Evolutionary conservation across 30 jellyfish, hydroid and myxozoan species (phyloP), one percentile per base, ranked within the genome.

Genomic region (Aurelia sp.): DNA sequence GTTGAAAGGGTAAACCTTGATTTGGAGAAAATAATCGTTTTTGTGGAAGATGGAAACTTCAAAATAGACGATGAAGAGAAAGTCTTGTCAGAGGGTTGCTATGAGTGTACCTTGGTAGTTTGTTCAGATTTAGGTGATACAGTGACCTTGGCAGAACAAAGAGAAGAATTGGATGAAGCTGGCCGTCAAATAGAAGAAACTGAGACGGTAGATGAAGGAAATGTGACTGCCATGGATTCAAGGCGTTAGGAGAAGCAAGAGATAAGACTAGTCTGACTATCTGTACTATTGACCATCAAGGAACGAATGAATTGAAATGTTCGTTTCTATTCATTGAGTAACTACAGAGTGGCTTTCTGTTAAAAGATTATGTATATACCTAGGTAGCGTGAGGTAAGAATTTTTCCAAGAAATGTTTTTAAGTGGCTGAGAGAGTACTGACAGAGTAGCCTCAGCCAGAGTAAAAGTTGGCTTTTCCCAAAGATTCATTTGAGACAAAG

Each of bases 171-270:
- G 8, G 9, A 58, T 58, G 22, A 58, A 3, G 67, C 4, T 58
- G 67, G 8, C 8, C 8, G 67, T 58, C 67, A 58, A 58, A 58
- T 11, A 2, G 24, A 58, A 58, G 67, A 58, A 58, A 20, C 67
- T 8, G 5, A 4, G 47, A 35, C 47, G 5, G 67, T 8, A 58
- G 67, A 58, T 58, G 67, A 58, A 8, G 11, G 24, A 58, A 58
- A 20, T 58, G 67, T 58, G 67, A 70, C 81, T 70, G 81, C 81
- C 81, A 70, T n/a, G 81, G 81, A 70, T 7, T 35, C 63, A 70
- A 20, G 63, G 81, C 63, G 81, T 0, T n/a, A 70, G 63, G 63
- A 70, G 81, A 70, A 70, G 81, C 81, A 70, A 70, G 63, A 70
- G 81, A 70, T 7, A 70, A 31, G 69, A 70, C 63, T 67, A 70